Evolutionary conservation across 1,140 invertebrate genomes (phyloP).

Genomic region (Medauroidea extradentata): DNA sequence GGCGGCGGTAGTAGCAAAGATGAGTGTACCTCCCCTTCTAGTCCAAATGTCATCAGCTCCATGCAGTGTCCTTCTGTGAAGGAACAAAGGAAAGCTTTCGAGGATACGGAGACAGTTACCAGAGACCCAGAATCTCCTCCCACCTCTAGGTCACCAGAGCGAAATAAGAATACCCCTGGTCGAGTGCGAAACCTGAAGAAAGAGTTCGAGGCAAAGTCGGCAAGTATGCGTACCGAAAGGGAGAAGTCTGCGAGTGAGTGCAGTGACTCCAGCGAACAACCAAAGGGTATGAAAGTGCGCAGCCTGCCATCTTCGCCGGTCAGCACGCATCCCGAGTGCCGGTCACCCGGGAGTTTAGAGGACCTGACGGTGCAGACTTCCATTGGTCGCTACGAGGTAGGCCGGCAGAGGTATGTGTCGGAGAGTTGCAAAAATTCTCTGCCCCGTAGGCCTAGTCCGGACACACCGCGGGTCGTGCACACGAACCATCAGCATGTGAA

Average conservation of each 20-base stretch:
- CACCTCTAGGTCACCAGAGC: conserved; percentile 6
- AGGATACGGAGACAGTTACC: conserved; percentile 45
- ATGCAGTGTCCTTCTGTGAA: conserved; percentile 53
- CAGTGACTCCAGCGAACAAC: background rate
- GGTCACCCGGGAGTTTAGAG: conserved; percentile 36
- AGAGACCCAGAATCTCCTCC: conserved; percentile 1
- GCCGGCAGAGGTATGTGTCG: conserved; percentile 22
- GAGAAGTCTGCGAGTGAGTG: background rate
- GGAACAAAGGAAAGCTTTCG: conserved; percentile 54
- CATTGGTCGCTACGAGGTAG: conserved; percentile 64
- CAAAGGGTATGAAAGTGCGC: conserved; percentile 25
- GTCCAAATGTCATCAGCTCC: conserved; percentile 46
- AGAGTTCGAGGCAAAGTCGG: conserved; percentile 77
- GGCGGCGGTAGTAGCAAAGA: background rate
- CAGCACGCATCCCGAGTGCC: conserved; percentile 41
- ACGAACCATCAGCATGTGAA: conserved; percentile 5
- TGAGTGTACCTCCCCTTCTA: conserved; percentile 36
- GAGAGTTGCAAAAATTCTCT: conserved; percentile 15
- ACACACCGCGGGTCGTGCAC: conserved; percentile 5
- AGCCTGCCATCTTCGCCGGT: conserved; percentile 58
- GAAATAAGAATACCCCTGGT: conserved; percentile 42
- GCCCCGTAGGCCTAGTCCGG: conserved; percentile 20
- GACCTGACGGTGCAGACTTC: conserved; percentile 69
- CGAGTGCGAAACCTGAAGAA: conserved; percentile 78
- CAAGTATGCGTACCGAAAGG: conserved; percentile 2